Percentiles rank a stretch among this genome's conserved stretches.
These are phyloP conservation scores for Amyelois transitella DNA, from an alignment of 1,140 invertebrate genomes.

Conservation along the genomic window DNA sequence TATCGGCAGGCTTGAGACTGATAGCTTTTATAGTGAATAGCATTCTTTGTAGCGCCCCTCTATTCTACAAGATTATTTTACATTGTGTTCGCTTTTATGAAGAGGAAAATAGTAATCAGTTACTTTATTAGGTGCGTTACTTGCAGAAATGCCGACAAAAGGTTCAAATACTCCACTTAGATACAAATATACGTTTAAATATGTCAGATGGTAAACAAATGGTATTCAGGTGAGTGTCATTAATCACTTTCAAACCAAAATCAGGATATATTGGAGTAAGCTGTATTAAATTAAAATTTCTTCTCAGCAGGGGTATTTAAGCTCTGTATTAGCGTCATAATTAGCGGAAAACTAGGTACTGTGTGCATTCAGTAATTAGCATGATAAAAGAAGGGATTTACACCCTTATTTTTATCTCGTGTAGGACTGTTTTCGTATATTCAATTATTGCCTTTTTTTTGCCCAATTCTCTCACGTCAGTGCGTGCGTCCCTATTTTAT, in stretches of 20 bases:
- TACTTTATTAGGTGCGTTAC: conserved; percentile 61
- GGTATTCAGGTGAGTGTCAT: neutral
- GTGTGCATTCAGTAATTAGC: conserved; percentile 22
- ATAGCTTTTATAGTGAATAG: conserved; percentile 61
- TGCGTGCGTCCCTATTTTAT: conserved; percentile 32
- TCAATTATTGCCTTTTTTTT: conserved; percentile 10
- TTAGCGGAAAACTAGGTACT: conserved; percentile 43
- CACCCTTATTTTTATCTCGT: neutral
- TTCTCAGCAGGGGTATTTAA: conserved; percentile 24
- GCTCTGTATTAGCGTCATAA: conserved; percentile 36
- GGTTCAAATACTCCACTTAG: neutral
- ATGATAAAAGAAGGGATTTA: neutral
- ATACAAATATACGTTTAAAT: conserved; percentile 6
- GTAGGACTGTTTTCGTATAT: conserved; percentile 9
- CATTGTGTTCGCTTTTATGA: conserved; percentile 54
- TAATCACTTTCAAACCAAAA: neutral
- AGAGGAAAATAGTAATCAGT: conserved; percentile 61
- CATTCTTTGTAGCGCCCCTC: conserved; percentile 56
- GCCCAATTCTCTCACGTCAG: conserved; percentile 32
- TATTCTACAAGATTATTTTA: conserved; percentile 59
- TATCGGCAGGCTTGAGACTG: conserved; percentile 54
- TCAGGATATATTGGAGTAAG: neutral
- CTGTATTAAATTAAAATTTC: conserved; percentile 36
- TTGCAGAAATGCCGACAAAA: conserved; percentile 37
- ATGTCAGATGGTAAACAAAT: neutral